phyloP scores from a whole-genome alignment of 2,888 invertebrate species.

The Nasonia oneida region DNA sequence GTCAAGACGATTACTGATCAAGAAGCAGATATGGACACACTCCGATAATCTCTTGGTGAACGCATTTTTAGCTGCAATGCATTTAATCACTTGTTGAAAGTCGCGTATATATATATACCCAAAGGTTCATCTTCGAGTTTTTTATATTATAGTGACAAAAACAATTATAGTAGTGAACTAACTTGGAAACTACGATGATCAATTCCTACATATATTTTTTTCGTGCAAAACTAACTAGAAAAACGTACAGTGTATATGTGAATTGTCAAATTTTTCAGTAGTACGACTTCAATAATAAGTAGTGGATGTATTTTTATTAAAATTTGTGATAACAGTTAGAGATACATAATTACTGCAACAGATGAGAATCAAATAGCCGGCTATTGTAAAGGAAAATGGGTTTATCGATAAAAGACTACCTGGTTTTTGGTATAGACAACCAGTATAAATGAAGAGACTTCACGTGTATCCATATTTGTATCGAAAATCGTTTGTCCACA shows the following conservation, averaged over 20 bases:
- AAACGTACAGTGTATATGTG: background rate
- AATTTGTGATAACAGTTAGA: slow-evolving; percentile 23
- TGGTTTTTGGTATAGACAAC: background rate
- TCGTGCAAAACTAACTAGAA: background rate
- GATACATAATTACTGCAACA: background rate
- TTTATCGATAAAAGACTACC: background rate
- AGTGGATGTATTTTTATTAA: slow-evolving; percentile 44
- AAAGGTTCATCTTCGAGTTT: background rate
- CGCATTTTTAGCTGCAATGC: background rate
- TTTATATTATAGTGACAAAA: slow-evolving; percentile 1
- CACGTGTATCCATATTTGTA: slow-evolving; percentile 34
- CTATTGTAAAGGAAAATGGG: background rate
- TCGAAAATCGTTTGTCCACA: background rate
- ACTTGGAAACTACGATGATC: background rate
- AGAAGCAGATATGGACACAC: slow-evolving; percentile 18
- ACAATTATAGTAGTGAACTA: background rate
- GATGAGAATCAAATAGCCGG: slow-evolving; percentile 23
- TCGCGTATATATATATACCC: background rate
- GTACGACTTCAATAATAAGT: slow-evolving; percentile 1
- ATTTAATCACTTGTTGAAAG: background rate
- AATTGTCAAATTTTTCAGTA: slow-evolving; percentile 23
- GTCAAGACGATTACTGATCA: background rate
- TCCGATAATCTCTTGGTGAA: slow-evolving; percentile 24
- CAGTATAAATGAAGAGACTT: slow-evolving; percentile 12
- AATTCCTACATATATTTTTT: slow-evolving; percentile 10